Percentiles rank a stretch among this genome's conserved stretches.
These are phyloP conservation scores for Oeneis ivallda DNA, from an alignment of 2,888 invertebrate genomes.

Conservation along the genomic window DNA sequence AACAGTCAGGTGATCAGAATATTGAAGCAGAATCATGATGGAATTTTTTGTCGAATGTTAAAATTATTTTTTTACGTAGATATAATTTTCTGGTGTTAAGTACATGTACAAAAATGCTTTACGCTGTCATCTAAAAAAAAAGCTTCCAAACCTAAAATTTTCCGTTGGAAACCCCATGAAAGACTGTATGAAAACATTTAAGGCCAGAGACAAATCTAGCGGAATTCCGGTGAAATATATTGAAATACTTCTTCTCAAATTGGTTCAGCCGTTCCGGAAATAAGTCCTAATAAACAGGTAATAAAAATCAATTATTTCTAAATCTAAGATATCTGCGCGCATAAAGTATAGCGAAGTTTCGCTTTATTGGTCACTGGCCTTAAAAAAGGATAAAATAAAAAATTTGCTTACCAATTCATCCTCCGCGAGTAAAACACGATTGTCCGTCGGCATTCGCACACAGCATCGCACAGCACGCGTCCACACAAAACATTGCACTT, in stretches of 20 bases:
- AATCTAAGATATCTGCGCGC: neutral
- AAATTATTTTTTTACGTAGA: neutral
- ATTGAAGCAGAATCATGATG: too few relatives aligned
- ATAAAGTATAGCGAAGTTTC: neutral
- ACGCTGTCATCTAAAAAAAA: neutral
- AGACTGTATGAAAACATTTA: too few relatives aligned
- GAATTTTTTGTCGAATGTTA: neutral
- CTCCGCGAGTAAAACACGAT: slow-evolving; percentile 16
- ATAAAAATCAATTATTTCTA: too few relatives aligned
- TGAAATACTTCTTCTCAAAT: too few relatives aligned
- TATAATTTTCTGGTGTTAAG: neutral
- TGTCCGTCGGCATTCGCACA: slow-evolving; percentile 50
- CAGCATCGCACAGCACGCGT: slow-evolving; percentile 71
- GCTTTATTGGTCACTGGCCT: too few relatives aligned
- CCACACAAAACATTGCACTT: slow-evolving; percentile 76
- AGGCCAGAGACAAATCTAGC: too few relatives aligned
- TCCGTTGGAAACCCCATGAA: too few relatives aligned
- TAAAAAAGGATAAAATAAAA: neutral
- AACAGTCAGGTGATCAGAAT: slow-evolving; percentile 25
- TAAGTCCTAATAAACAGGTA: too few relatives aligned
- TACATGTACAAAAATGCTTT: neutral
- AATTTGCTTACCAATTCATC: slow-evolving; percentile 31
- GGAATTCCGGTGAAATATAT: too few relatives aligned
- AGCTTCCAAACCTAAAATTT: neutral
- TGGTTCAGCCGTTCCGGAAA: too few relatives aligned